These are phyloP conservation scores for Andricus grossulariae DNA, from an alignment of 1,140 invertebrate species.

Conservation along the genomic window DNA sequence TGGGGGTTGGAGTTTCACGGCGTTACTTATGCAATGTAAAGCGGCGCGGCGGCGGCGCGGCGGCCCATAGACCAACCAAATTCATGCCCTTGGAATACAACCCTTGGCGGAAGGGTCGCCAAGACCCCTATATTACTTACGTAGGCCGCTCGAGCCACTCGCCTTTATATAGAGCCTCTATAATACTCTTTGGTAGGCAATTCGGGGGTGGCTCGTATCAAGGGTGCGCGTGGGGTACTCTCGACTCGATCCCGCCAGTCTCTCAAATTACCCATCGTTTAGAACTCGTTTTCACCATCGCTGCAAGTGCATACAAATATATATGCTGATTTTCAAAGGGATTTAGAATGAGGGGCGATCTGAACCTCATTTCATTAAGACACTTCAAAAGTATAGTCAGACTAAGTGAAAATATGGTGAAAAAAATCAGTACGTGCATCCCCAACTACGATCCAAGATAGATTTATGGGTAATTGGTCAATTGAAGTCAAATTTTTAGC, in stretches of 20 bases:
- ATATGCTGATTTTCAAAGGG: constrained; percentile 50
- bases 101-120: constrained; percentile 68
- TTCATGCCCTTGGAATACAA: constrained; percentile 70
- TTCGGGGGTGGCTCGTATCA: constrained; percentile 50
- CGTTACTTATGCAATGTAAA: constrained; percentile 71
- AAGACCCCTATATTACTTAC: constrained; percentile 70
- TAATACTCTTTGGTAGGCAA: constrained; percentile 56
- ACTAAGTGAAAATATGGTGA: background rate
- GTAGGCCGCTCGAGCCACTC: constrained; percentile 61
- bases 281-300: constrained; percentile 70
- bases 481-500: no score
- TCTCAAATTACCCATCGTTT: constrained; percentile 74
- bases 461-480: no score
- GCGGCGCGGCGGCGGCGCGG: constrained; percentile 44
- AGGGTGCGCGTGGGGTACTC: constrained; percentile 45
- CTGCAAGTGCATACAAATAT: constrained; percentile 65
- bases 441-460: no score
- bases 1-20: constrained; percentile 56
- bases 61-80: constrained; percentile 57
- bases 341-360: background rate
- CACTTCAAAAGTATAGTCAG: no score
- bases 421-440: background rate
- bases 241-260: constrained; percentile 41
- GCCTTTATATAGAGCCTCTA: constrained; percentile 59
- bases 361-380: no score